Conservation (phyloP, 2,113 vertebrate species). For the Hippocampus guttulatus region DNA sequence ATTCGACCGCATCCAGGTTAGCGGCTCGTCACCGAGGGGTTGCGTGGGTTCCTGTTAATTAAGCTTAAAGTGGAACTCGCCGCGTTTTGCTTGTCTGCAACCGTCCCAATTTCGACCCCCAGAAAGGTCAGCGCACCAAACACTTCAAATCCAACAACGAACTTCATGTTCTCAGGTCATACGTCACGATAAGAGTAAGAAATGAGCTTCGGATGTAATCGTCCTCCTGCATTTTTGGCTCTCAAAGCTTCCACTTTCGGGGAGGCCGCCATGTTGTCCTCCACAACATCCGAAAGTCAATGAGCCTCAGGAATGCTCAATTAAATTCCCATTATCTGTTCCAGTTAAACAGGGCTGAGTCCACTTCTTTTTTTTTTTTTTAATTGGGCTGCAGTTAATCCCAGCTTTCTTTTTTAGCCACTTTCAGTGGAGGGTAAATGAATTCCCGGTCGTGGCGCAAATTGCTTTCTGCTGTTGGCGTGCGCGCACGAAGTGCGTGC, state of each 20-base stretch:
- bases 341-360: slow-evolving; percentile 60
- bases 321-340: slow-evolving; percentile 50
- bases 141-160: neutral
- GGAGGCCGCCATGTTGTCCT: neutral
- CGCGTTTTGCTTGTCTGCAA: neutral
- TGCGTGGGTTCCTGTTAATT: neutral
- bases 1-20: neutral
- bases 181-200: too few relatives aligned
- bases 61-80: neutral
- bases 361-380: slow-evolving; percentile 45
- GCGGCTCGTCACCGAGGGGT: neutral
- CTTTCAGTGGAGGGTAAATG: slow-evolving; percentile 54
- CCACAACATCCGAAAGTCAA: slow-evolving; percentile 11
- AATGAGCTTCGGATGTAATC: too few relatives aligned
- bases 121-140: neutral
- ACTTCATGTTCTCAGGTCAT: neutral
- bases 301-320: slow-evolving; percentile 38
- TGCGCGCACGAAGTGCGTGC: slow-evolving; percentile 8
- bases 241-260: neutral
- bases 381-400: slow-evolving; percentile 66
- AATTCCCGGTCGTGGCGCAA: slow-evolving; percentile 47
- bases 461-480: slow-evolving; percentile 44
- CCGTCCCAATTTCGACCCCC: neutral
- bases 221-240: neutral
- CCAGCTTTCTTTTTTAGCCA: slow-evolving; percentile 54